These are phyloP conservation scores for Anneissia japonica DNA, from an alignment of 35 echinoderm and acorn worm species.

Conservation along the genomic window DNA sequence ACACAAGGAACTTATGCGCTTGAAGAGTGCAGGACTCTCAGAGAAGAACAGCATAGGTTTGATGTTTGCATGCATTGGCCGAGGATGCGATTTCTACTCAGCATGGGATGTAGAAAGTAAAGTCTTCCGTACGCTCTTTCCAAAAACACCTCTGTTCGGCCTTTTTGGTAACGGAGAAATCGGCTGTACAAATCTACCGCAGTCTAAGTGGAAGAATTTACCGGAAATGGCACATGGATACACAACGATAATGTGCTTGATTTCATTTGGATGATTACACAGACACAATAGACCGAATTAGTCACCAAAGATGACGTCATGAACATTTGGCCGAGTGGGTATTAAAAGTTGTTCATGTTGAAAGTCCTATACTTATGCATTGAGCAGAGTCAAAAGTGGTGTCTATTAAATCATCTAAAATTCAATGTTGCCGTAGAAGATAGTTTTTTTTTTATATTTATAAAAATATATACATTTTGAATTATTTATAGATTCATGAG, in stretches of 20 bases:
- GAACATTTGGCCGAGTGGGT: no score
- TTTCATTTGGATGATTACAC: slow-evolving; percentile 10
- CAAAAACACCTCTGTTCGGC: slow-evolving; percentile 69
- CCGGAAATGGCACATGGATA: slow-evolving; percentile 37
- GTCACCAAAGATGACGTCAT: no score
- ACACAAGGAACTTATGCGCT: slow-evolving; percentile 20
- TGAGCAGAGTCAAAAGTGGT: no score
- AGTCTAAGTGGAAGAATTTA: neutral
- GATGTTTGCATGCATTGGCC: slow-evolving; percentile 86
- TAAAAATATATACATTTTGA: no score
- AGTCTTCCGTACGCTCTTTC: slow-evolving; percentile 69
- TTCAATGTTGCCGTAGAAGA: no score
- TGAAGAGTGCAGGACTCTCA: slow-evolving; percentile 52
- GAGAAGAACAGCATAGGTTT: slow-evolving; percentile 65
- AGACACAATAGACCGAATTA: no score
- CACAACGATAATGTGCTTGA: slow-evolving; percentile 10
- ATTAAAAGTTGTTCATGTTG: no score
- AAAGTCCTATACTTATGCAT: no score
- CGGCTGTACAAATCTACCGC: slow-evolving; percentile 57
- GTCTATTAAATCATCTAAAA: no score
- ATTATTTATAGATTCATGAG: no score
- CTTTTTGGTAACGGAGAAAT: slow-evolving; percentile 93
- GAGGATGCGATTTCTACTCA: slow-evolving; percentile 48
- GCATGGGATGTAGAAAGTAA: slow-evolving; percentile 69
- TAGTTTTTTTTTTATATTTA: no score